Percentiles rank a stretch among this genome's conserved stretches.
phyloP scores from a whole-genome alignment of 2,113 vertebrate species.

The Cricetomys ansorgei region DNA sequence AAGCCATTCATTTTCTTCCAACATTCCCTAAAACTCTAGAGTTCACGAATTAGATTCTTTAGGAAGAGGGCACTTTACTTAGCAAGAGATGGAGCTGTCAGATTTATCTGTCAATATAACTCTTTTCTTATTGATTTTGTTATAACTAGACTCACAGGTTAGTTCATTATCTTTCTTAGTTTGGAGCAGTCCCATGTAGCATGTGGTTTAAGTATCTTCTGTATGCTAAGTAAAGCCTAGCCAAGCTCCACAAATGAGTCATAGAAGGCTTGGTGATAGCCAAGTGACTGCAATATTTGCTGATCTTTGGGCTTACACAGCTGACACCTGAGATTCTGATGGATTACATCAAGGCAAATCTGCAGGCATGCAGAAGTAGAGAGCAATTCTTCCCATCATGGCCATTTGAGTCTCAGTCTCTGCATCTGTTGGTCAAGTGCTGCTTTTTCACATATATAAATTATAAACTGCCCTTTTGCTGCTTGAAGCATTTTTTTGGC shows the following conservation, averaged over 20 bases:
- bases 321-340: not conserved
- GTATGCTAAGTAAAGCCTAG: not conserved
- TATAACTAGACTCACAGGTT: not conserved
- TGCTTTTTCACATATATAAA: not conserved
- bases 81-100: not conserved
- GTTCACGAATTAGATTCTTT: not conserved
- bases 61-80: not conserved
- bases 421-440: not conserved
- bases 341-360: no score
- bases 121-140: not conserved
- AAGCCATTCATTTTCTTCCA: not conserved
- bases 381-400: not conserved
- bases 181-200: not conserved
- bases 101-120: not conserved
- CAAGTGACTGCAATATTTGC: not conserved
- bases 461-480: not conserved
- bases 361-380: not conserved
- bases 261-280: no score
- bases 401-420: not conserved
- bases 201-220: not conserved
- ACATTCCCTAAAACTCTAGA: not conserved
- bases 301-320: no score
- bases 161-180: not conserved
- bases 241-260: no score
- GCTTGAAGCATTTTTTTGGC: not conserved